Evolutionary conservation across 35 echinoderm and acorn worm species (phyloP), one percentile per base, ranked within the genome.

Genomic region (Strongylocentrotus purpuratus): DNA sequence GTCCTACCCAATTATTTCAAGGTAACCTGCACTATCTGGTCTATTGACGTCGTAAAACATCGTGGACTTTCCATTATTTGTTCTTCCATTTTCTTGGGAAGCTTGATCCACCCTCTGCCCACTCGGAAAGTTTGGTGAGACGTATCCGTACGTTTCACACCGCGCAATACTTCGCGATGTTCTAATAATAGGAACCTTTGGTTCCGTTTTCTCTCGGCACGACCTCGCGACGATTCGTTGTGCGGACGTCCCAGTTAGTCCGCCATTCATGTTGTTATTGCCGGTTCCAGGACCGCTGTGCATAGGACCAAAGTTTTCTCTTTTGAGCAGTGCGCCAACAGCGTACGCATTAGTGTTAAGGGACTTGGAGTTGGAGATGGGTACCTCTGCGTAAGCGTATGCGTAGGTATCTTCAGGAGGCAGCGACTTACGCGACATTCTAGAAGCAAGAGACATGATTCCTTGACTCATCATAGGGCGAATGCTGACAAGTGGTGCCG

Each of bases 331-430:
- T 8, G 61, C 78, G 46, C 95, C 94, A 7, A 96, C 89, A 33
- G 95, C 95, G 48, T 96, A 96, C 5, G 95, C 95, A 65, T 96
- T 94, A 20, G 94, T 94, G 8, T 86, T 86, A n/a, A 60, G 31
- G 12, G 95, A 94, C 31, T 94, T 70, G 28, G 86, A 46, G 28
- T 94, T 88, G 32, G 85, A 47, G 31, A 89, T 52, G 5, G 88
- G 95, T 25, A 96, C 95, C 8, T 96, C 95, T 20, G 92, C 95
- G 93, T 96, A 96, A 9, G 95, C 95, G 33, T 96, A 96, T 20
- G 95, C 92, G 32, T 94, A 96, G 4, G 90, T 92, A 86, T 96
- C 93, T 9, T 94, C 92, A 31, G 89, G n/a, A 18, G 85, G n/a
- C 28, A 48, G 31, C 31, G 85, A 94, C 15, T 94, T 94, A 22